Evolutionary conservation across 2,113 vertebrate genomes (phyloP), one percentile per base, ranked within the genome.

Genomic region (Arvicanthis niloticus): DNA sequence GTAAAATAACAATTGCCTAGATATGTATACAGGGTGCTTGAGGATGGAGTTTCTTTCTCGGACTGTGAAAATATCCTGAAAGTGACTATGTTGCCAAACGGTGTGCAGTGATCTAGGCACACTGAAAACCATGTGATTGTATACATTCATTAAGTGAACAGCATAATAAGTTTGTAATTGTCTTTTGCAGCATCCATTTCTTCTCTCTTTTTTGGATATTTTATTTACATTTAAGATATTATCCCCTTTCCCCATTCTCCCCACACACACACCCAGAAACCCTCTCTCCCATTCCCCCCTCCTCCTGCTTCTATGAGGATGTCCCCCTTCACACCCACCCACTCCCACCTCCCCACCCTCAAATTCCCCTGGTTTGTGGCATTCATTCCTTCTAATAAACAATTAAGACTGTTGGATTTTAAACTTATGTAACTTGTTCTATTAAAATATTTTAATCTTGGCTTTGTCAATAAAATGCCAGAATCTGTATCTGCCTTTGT

Each of bases 401-500:
- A 89, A 53, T 56, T 19, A 81, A 75, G 70, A 3, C 62, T 81
- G 12, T 17, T 91, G 53, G 24, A 73, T 89, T 37, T 51, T 73
- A 67, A 76, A 88, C 4, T 76, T 40, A 84, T 73, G 60, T 78
- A 56, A 42, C 5, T 16, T 78, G n/a, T 95, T 80, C 53, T 40
- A 93, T 91, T 51, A 73, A 7, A 80, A 89, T 34, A 51, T 53
- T 45, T n/a, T 40, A 65, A 78, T 88, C 19, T n/a, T 68, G 73
- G 19, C 21, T 80, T 97, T 92, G 48, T 94, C 72, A 88, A 45
- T 48, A 82, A 85, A 96, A 90, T 17, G 58, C 0, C 37, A 56
- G 51, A 56, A 5, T 12, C 51, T 7, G n/a, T 9, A 56, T 34
- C 12, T 7, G 45, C 68, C 88, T 78, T 56, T 67, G 85, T 67